These are phyloP conservation scores for Choloepus didactylus DNA, from an alignment of 2,797 vertebrate genomes.

Conservation along the genomic window DNA sequence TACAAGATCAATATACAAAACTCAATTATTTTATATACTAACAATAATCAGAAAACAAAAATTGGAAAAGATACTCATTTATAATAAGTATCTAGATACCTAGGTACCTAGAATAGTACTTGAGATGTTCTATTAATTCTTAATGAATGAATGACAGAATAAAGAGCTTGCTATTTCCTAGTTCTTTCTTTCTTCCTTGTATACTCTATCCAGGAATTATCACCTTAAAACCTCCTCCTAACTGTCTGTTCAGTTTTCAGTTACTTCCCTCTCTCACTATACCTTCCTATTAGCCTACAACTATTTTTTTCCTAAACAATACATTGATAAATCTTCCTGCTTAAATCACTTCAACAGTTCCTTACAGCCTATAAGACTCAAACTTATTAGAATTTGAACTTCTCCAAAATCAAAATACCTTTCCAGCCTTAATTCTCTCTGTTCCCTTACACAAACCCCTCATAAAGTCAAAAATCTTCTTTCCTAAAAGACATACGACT, in stretches of 20 bases:
- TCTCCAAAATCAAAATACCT: background rate
- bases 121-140: background rate
- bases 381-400: background rate
- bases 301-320: background rate
- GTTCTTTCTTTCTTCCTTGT: background rate
- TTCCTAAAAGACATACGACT: background rate
- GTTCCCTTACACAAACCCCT: background rate
- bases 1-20: background rate
- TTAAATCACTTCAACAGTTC: background rate
- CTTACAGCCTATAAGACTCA: background rate
- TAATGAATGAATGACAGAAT: background rate
- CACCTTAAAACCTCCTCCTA: background rate
- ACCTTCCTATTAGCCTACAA: background rate
- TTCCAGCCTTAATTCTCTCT: background rate
- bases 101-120: background rate
- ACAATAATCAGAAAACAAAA: background rate
- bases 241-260: background rate
- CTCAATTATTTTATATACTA: background rate
- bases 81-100: background rate
- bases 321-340: background rate
- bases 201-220: background rate
- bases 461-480: constrained; percentile 3
- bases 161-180: background rate
- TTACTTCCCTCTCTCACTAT: background rate
- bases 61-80: background rate